Conservation (phyloP, 2,113 vertebrate species). For the Mellivora capensis region DNA sequence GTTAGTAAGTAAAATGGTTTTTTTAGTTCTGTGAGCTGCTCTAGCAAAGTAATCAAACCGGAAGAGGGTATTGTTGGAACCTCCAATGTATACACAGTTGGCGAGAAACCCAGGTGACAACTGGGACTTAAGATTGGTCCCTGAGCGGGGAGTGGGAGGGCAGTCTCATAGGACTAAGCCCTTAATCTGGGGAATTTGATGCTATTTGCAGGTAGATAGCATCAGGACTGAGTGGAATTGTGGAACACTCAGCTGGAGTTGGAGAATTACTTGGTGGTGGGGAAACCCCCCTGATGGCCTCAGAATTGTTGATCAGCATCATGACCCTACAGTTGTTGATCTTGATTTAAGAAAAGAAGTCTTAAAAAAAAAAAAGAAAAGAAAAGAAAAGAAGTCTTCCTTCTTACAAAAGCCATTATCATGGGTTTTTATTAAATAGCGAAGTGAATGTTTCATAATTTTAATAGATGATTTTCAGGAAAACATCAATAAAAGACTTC, state of each 20-base stretch:
- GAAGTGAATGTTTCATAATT: slow-evolving; percentile 5
- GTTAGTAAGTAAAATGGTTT: background rate
- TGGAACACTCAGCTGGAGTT: background rate
- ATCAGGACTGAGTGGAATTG: background rate
- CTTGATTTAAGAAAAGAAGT: background rate
- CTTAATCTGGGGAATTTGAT: background rate
- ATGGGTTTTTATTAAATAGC: background rate
- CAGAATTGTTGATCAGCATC: background rate
- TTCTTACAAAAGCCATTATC: background rate
- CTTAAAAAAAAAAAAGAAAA: too few species aligned
- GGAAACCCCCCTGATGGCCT: rapidly evolving
- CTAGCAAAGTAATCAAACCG: background rate
- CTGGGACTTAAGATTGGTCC: background rate
- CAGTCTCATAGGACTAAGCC: too few species aligned
- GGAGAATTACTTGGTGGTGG: background rate
- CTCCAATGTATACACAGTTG: background rate
- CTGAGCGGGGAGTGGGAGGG: background rate
- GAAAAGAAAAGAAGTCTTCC: background rate
- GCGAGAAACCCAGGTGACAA: background rate
- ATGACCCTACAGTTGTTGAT: background rate
- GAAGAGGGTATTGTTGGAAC: background rate
- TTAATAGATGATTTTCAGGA: slow-evolving; percentile 10
- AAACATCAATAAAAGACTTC: background rate
- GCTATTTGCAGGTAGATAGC: background rate
- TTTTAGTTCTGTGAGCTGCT: background rate